These are phyloP conservation scores for Lepus oiostolus DNA, from an alignment of 2,797 vertebrate species.

Conservation along the genomic window DNA sequence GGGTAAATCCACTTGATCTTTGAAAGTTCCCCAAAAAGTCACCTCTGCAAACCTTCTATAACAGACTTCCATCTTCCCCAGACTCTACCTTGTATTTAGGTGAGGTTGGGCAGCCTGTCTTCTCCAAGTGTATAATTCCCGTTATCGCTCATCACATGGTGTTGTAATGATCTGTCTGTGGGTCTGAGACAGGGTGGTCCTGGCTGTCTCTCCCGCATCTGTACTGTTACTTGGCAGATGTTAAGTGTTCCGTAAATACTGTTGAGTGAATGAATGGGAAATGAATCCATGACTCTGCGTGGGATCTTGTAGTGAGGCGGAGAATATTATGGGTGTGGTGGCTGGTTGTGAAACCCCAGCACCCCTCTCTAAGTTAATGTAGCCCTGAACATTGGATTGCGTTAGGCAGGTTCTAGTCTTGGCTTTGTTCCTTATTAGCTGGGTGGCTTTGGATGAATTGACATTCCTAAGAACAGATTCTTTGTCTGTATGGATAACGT, in stretches of 20 bases:
- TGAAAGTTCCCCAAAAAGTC: not conserved
- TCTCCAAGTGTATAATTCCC: not conserved
- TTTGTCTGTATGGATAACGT: not conserved
- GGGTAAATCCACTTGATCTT: not conserved
- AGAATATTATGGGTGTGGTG: not conserved
- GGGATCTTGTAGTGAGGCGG: not conserved
- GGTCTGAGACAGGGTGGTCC: not conserved
- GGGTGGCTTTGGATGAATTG: not conserved
- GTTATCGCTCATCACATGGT: accelerated
- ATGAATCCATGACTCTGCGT: no score
- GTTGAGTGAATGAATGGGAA: not conserved
- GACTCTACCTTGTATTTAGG: not conserved
- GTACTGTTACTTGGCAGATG: not conserved
- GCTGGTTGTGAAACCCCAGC: not conserved
- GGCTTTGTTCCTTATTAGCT: not conserved
- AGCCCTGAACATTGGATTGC: not conserved
- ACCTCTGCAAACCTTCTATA: not conserved
- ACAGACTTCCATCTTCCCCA: not conserved
- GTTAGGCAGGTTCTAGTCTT: not conserved
- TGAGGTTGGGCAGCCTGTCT: not conserved
- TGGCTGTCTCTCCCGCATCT: not conserved
- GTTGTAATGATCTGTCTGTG: not conserved
- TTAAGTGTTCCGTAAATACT: not conserved
- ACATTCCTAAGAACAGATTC: not conserved
- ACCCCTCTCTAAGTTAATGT: not conserved